Base-by-base conservation (phyloP, 1,140 invertebrate genomes). In the Alviniconcha marisindica region DNA sequence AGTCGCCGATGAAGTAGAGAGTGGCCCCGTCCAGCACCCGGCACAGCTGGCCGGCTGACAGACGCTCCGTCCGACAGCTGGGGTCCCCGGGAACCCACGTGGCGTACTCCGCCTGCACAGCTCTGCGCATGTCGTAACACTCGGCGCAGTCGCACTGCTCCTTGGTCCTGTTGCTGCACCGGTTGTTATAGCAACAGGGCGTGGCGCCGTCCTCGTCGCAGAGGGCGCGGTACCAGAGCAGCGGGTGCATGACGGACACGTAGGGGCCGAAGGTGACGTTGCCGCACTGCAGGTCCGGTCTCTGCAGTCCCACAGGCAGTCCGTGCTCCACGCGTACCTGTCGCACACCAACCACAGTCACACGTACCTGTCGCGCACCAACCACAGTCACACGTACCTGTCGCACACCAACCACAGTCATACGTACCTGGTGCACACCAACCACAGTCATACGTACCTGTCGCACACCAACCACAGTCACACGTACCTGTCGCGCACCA, bases 111-210 rank as follows among this genome's bases (percentile, higher is more conserved):
- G 86, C 84, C 42, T 85, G 60, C 2, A 87, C 36, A 14, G 40
- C 42, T 44, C 83, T 82, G 28, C 86, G 74, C 63, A 84, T 69
- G 60, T 87, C 86, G 42, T 73, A 84, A 54, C 84, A 85, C 5
- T 63, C 31, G 5, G 77, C 14, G 82, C 86, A 85, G 15, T 21
- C 40, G 74, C 86, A 87, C 18, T 77, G n/a, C 31, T 85, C 82
- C 24, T 21, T 12, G 24, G 73, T 4, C 33, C 69, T 51, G 54
- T 63, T 73, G 10, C 10, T 31, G 40, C 86, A 87, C 21, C 10
- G 33, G 78, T 85, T 80, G 48, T 81, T 42, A 63, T 84, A 86
- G 66, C 86, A 87, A 78, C 86, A 87, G 42, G 86, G 86, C n/a
- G 63, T 71, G 40, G 78, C 31, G 14, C 86, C 86, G 7, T 84